A percentile compares a stretch with the other conserved stretches of the same genome.
phyloP scores from a whole-genome alignment of 2,113 vertebrate genomes.

The Thermophis baileyi region DNA sequence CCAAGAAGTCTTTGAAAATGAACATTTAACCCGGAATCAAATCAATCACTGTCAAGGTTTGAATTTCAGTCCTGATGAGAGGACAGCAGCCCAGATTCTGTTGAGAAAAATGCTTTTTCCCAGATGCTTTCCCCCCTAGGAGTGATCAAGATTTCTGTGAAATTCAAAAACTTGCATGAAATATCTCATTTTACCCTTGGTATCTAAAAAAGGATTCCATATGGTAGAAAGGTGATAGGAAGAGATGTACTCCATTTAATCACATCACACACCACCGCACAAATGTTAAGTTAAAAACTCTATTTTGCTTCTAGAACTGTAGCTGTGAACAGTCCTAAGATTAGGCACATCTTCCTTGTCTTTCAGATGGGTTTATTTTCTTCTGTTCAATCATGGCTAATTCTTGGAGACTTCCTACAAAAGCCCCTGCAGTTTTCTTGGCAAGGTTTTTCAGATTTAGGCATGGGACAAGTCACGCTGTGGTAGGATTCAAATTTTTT shows the following conservation, averaged over 20 bases:
- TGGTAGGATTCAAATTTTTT: too few species aligned
- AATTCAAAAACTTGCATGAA: background rate
- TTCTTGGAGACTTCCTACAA: background rate
- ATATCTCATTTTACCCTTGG: background rate
- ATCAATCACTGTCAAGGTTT: slow-evolving; percentile 56
- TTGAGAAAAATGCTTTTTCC: background rate
- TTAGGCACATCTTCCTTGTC: background rate
- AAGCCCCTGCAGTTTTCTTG: background rate
- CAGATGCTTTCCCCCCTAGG: background rate
- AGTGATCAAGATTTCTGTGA: background rate
- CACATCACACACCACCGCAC: background rate
- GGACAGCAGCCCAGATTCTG: background rate
- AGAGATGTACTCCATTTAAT: background rate
- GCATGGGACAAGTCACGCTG: background rate
- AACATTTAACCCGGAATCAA: slow-evolving; percentile 48
- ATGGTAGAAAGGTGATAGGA: background rate
- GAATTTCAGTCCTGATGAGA: slow-evolving; percentile 7
- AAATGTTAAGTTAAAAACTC: background rate
- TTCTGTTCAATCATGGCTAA: background rate
- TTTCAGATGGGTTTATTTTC: background rate
- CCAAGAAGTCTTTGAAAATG: slow-evolving; percentile 56
- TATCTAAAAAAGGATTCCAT: background rate
- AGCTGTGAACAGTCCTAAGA: background rate
- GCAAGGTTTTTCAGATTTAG: background rate
- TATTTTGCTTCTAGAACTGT: background rate